These are phyloP conservation scores for Sialia sialis DNA, from an alignment of 2,113 vertebrate species.

Conservation along the genomic window DNA sequence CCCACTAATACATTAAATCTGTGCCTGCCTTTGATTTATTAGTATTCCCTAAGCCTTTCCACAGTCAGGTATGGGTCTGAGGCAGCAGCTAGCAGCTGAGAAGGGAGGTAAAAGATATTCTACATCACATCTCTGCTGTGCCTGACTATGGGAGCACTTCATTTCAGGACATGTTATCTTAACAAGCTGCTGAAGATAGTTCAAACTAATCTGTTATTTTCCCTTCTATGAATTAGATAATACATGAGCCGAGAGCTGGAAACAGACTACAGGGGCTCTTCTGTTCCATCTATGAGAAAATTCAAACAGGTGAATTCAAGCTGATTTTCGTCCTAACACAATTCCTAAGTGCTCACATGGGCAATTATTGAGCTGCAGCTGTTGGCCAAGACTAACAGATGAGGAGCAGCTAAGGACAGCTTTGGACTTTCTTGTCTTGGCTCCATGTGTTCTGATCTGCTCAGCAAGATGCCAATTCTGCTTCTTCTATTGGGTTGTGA, in stretches of 20 bases:
- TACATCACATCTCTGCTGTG: background rate
- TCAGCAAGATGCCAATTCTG: background rate
- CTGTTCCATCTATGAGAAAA: background rate
- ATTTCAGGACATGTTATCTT: background rate
- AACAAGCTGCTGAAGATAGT: background rate
- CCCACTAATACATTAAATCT: slow-evolving; percentile 3
- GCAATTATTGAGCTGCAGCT: background rate
- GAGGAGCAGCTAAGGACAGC: background rate
- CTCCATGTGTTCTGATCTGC: background rate
- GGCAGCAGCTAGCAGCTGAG: background rate
- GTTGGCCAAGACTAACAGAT: background rate
- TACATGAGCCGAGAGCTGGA: background rate
- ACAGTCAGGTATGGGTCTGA: background rate
- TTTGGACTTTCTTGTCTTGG: background rate
- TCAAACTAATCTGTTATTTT: slow-evolving; percentile 13
- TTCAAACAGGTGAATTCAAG: background rate
- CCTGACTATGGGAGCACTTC: background rate
- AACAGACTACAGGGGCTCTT: background rate
- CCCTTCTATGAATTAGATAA: background rate
- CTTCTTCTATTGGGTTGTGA: background rate
- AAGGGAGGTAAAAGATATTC: background rate
- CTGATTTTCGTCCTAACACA: background rate
- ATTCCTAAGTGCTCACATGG: background rate
- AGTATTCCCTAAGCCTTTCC: background rate
- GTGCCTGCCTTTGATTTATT: slow-evolving; percentile 27